Evolutionary conservation across 2,113 vertebrate species (phyloP), one percentile per base, ranked within the genome.

Genomic region (Mobula hypostoma): DNA sequence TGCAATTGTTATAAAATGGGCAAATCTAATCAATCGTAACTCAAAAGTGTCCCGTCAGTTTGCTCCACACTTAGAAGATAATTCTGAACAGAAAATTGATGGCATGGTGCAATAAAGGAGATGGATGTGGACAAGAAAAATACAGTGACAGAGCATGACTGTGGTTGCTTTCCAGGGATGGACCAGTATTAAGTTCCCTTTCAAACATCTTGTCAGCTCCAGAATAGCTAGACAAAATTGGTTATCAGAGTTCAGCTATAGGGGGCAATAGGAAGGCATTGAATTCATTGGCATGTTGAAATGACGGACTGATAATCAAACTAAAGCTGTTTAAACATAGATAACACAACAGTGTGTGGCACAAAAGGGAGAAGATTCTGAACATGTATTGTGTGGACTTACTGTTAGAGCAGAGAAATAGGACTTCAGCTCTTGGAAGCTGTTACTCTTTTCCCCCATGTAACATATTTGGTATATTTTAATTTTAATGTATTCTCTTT

Each of bases 261-360:
- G 15, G 15, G 3, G n/a, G 85, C n/a, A 17, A 68, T 32, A 17
- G 29, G 29, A 88, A 66, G 58, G n/a, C 29, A 66, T 68, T 9
- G 63, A 90, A 90, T n/a, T 66, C 27, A 88, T 66, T 90, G 85
- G 63, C 85, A 66, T 90, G 85, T 61, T n/a, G 40, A 90, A 90
- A 66, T 17, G 61, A 66, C 40, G 63, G 58, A 32, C 66, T 90
- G n/a, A 90, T 90, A 68, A 83, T 32, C 29, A 66, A 61, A 90
- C 58, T 15, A 19, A 29, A 90, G 85, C 85, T 90, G 85, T 90
- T 90, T 90, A 90, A 90, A 90, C 85, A 90, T 32, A 90, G 85
- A 90, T 90, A 90, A 90, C 29, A 90, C 7, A 27, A 32, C 29
- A 90, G 63, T n/a, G 61, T 6, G 5, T 12, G 61, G 29, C 29